Percentiles rank a stretch among this genome's conserved stretches.
Conservation (phyloP, 1,140 invertebrate species). For the Ceratosolen solmsi region DNA sequence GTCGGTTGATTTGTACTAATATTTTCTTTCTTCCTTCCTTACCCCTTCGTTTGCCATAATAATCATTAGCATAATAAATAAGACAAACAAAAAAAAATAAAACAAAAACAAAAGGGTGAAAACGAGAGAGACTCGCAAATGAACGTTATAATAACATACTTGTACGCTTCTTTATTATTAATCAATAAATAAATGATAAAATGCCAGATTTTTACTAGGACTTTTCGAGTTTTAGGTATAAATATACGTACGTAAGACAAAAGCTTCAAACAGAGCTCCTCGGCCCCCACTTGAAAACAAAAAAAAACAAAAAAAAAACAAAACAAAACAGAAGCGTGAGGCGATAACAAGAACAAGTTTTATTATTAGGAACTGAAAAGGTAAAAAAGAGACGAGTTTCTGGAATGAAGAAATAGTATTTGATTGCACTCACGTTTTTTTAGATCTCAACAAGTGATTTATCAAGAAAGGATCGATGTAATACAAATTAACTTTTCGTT, state of each 20-base stretch:
- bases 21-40: background rate
- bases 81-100: no score
- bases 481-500: background rate
- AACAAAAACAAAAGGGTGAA: constrained; percentile 25
- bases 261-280: constrained; percentile 26
- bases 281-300: background rate
- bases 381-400: background rate
- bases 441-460: background rate
- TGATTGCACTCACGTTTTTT: constrained; percentile 20
- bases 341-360: constrained; percentile 5
- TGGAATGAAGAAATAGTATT: background rate
- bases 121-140: background rate
- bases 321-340: background rate
- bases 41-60: constrained; percentile 13
- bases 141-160: constrained; percentile 18
- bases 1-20: background rate
- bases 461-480: background rate
- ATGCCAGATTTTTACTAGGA: constrained; percentile 42
- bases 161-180: constrained; percentile 45
- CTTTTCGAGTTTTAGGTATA: constrained; percentile 44
- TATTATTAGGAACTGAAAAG: background rate
- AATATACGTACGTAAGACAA: constrained; percentile 25
- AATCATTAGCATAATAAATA: constrained; percentile 23
- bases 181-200: constrained; percentile 30
- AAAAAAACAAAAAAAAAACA: no score